Evolutionary conservation across 2,113 vertebrate species (phyloP).

Genomic region (Cyphomyrus plagiostoma): DNA sequence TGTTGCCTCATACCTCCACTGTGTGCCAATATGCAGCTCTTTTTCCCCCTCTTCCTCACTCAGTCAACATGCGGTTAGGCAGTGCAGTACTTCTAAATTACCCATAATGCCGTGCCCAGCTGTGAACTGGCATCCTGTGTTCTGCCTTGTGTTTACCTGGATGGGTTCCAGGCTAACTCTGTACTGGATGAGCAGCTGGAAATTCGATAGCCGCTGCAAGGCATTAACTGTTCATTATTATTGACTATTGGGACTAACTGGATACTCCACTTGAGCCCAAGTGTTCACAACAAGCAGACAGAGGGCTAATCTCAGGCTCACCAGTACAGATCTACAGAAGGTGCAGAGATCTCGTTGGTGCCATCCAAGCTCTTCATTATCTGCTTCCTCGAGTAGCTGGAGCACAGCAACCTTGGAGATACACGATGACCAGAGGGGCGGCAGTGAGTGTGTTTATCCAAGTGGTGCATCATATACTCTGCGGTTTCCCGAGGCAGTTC

Average conservation of each 20-base stretch:
- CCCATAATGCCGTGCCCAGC: background rate
- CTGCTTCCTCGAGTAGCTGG: background rate
- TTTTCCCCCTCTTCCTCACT: background rate
- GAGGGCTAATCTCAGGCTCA: conserved; percentile 15
- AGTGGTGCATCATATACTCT: background rate
- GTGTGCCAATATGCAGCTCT: background rate
- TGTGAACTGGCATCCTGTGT: background rate
- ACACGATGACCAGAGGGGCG: background rate
- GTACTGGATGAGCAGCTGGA: background rate
- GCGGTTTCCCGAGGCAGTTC: background rate
- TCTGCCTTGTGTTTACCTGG: background rate
- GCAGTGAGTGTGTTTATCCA: background rate
- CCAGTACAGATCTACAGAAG: background rate
- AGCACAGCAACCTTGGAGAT: background rate
- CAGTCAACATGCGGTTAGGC: background rate
- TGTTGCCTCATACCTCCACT: background rate
- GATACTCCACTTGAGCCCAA: background rate
- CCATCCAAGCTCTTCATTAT: background rate
- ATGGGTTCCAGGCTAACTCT: background rate
- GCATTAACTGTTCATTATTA: background rate
- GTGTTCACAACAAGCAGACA: conserved; percentile 34
- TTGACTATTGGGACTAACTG: background rate
- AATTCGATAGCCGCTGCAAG: background rate
- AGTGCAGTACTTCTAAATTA: background rate
- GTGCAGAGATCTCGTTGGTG: background rate